These are phyloP conservation scores for Leptarthrus brevirostris DNA, from an alignment of 2,888 invertebrate genomes.

Conservation along the genomic window DNA sequence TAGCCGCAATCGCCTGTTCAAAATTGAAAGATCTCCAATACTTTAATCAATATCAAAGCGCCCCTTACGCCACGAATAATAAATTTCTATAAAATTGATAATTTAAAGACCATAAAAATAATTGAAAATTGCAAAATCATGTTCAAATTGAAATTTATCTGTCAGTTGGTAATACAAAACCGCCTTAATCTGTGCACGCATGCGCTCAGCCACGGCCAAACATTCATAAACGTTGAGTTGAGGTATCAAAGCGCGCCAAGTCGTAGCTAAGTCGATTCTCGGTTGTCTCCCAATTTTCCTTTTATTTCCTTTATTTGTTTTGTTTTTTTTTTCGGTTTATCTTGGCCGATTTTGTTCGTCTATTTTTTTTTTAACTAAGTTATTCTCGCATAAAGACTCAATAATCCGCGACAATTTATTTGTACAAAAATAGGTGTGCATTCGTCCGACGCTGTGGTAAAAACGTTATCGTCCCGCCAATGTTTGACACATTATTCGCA, in stretches of 20 bases:
- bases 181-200: constrained; percentile 34
- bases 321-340: constrained; percentile 5
- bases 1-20: constrained; percentile 19
- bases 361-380: not conserved
- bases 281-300: not conserved
- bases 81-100: constrained; percentile 48
- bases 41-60: constrained; percentile 25
- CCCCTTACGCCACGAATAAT: constrained; percentile 20
- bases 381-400: constrained; percentile 35
- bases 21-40: constrained; percentile 17
- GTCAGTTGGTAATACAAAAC: constrained; percentile 15
- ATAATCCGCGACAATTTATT: constrained; percentile 35
- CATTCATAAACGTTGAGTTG: not conserved
- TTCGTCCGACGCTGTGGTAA: not conserved
- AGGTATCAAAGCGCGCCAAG: constrained; percentile 6
- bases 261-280: not conserved
- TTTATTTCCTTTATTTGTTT: not conserved
- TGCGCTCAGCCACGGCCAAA: not conserved
- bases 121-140: constrained; percentile 50
- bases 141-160: constrained; percentile 49
- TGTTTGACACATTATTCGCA: constrained; percentile 18
- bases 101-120: constrained; percentile 44
- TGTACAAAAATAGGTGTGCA: constrained; percentile 17
- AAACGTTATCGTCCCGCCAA: constrained; percentile 4
- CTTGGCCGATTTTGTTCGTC: constrained; percentile 12